Evolutionary conservation across 1,140 invertebrate genomes (phyloP), one percentile per base, ranked within the genome.

Genomic region (Pseudomyrmex flavicornis): DNA sequence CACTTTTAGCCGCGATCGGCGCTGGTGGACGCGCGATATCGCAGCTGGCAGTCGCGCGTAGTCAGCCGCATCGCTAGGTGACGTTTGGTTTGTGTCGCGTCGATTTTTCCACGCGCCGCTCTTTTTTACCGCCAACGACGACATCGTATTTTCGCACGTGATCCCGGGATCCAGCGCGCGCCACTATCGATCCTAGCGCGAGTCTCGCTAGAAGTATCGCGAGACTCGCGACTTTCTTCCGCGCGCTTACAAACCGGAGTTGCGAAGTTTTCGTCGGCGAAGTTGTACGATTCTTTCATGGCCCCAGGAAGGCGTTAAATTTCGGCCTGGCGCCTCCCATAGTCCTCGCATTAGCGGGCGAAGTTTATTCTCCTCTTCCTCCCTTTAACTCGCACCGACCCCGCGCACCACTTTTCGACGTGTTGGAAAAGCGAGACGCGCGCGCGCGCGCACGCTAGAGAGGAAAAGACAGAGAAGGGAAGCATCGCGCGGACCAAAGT

Each of bases 231-330:
- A 61, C 58, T 17, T 61, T 59, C 15, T 12, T 15, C 17, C 35
- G 48, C 75, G 63, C 75, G 50, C 35, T 35, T 35, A 35, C n/a
- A 46, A 9, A 3, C 63, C 65, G n/a, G 12, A 68, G 20, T 58
- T 15, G 44, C 59, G 7, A 84, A 85, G 84, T 85, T 70, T 15
- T n/a, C 26, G 48, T 52, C 22, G 35, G 35, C 72, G 61, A 90
- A 90, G 83, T 91, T 91, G 77, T 70, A 88, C 88, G 88, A 91
- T 89, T 91, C 86, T 92, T 92, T 92, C 76, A 89, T 90, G 84
- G 77, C 63, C 59, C 69, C 61, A 12, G 73, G 68, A 79, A 85
- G 84, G 79, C 83, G 85, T 91, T 90, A 87, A 90, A 91, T 90
- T 91, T 85, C 83, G 48, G 73, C 61, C 50, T 59, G 63, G 50